A percentile compares a stretch with the other conserved stretches of the same genome.
Evolutionary conservation across 2,797 vertebrate species (phyloP).

Genomic region (Kryptopterus vitreolus): DNA sequence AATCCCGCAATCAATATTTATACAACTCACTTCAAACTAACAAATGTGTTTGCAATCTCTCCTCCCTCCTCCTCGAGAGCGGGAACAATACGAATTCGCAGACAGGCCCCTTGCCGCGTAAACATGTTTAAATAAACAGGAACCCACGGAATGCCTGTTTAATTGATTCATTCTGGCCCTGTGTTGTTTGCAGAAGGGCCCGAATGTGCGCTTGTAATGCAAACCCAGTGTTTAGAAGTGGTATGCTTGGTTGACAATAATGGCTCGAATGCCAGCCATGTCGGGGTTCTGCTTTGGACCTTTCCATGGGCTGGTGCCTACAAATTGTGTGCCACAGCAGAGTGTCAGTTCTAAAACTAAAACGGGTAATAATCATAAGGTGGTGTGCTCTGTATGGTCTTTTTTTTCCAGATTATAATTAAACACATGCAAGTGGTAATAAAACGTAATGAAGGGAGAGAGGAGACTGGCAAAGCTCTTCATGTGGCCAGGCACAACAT

Average conservation of each 20-base stretch:
- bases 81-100: constrained; percentile 67
- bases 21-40: constrained; percentile 66
- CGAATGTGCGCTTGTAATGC: constrained; percentile 80
- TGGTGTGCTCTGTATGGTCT: constrained; percentile 62
- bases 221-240: constrained; percentile 79
- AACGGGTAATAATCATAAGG: constrained; percentile 74
- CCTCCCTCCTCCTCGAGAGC: constrained; percentile 37
- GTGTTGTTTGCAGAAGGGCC: constrained; percentile 79
- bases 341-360: constrained; percentile 32
- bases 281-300: constrained; percentile 55
- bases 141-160: constrained; percentile 83
- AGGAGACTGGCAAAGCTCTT: constrained; percentile 74
- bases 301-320: constrained; percentile 53
- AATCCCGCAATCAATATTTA: constrained; percentile 74
- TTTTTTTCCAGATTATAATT: constrained; percentile 60
- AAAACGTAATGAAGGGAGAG: constrained; percentile 79
- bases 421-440: constrained; percentile 77
- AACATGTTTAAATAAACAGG: constrained; percentile 88
- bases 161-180: constrained; percentile 84
- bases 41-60: constrained; percentile 78
- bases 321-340: constrained; percentile 38
- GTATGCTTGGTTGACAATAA: constrained; percentile 82
- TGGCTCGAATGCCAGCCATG: constrained; percentile 73
- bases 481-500: constrained; percentile 74
- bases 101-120: constrained; percentile 74